Percentiles rank a stretch among this genome's conserved stretches.
Conservation (phyloP, 2,113 vertebrate species). For the Percina caprodes region DNA sequence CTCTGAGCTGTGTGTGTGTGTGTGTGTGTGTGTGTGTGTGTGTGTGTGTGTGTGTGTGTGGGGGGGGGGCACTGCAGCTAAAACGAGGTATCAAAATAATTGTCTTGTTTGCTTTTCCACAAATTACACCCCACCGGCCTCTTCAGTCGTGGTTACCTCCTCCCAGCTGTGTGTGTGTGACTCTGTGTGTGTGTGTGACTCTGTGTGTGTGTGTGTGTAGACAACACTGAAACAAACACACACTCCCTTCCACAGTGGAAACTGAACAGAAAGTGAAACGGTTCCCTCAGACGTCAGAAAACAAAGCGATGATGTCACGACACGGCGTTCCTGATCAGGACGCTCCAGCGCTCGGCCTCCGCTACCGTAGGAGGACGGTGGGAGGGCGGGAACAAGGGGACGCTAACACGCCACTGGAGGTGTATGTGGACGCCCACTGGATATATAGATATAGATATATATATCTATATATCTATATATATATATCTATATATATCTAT, state of each 20-base stretch:
- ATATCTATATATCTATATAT: no score
- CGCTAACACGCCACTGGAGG: no score
- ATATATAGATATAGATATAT: no score
- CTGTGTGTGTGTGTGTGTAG: background rate
- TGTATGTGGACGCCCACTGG: no score
- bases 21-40: slow-evolving; percentile 22
- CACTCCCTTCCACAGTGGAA: slow-evolving; percentile 41
- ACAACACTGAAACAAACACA: background rate
- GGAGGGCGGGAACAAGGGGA: no score
- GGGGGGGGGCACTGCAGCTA: slow-evolving; percentile 10
- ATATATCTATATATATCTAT: no score
- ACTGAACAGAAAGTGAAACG: no score
- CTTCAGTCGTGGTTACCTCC: slow-evolving; percentile 58
- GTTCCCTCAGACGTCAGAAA: no score
- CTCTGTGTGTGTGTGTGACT: slow-evolving; percentile 8
- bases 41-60: slow-evolving; percentile 21
- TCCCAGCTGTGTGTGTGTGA: slow-evolving; percentile 41
- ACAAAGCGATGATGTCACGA: no score
- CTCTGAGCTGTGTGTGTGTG: slow-evolving; percentile 22
- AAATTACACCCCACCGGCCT: slow-evolving; percentile 44
- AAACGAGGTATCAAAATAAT: slow-evolving; percentile 18
- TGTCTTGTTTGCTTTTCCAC: slow-evolving; percentile 38
- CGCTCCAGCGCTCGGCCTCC: no score
- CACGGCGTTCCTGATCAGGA: no score
- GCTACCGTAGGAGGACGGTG: no score